Conservation (phyloP, 2,113 vertebrate species). For the Elanoides forficatus region DNA sequence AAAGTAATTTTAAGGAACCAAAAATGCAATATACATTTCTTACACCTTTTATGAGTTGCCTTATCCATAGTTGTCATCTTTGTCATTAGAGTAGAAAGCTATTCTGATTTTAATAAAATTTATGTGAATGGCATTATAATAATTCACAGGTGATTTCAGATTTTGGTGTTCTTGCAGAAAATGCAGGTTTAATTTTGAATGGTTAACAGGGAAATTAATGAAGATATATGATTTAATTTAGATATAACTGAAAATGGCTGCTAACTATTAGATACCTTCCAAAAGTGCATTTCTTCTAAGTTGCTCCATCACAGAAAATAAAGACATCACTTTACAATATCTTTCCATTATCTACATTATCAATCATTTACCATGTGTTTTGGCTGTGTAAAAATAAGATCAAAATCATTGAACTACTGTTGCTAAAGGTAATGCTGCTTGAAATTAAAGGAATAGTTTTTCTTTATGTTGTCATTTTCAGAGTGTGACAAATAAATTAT, state of each 20-base stretch:
- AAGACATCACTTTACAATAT: constrained; percentile 27
- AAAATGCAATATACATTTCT: not conserved
- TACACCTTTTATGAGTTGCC: not conserved
- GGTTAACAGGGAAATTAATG: not conserved
- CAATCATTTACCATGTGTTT: constrained; percentile 13
- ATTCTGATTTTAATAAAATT: not conserved
- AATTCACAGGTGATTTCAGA: not conserved
- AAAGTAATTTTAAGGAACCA: not conserved
- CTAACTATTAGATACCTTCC: constrained; percentile 8
- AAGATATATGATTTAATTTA: constrained; percentile 19
- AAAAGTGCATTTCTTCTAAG: constrained; percentile 30
- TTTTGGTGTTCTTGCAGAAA: not conserved
- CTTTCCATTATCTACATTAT: constrained; percentile 44
- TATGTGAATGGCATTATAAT: not conserved
- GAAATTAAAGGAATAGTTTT: constrained; percentile 36
- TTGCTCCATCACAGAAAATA: constrained; percentile 39
- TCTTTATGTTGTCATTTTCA: constrained; percentile 25
- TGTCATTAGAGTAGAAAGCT: not conserved
- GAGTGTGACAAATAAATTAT: not conserved
- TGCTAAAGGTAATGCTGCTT: constrained; percentile 51
- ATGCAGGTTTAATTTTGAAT: not conserved
- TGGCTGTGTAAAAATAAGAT: constrained; percentile 54
- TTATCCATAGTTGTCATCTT: not conserved
- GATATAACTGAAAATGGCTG: not conserved
- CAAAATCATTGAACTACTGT: constrained; percentile 52